phyloP scores from a whole-genome alignment of 2,113 vertebrate species.

The Xiphorhynchus elegans region DNA sequence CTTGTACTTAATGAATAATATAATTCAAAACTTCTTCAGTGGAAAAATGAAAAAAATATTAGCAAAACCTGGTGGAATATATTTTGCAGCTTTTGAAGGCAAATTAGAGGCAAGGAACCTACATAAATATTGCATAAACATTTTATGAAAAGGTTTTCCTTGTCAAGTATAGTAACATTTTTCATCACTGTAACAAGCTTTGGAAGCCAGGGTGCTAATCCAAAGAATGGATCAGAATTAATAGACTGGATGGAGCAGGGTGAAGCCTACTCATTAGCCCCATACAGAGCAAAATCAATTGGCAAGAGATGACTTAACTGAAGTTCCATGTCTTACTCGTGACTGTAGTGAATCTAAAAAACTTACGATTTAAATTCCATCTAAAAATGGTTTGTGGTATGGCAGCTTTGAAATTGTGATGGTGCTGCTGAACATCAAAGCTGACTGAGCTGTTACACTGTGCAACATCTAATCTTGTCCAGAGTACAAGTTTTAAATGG shows the following conservation, averaged over 20 bases:
- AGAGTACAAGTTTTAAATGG: not conserved
- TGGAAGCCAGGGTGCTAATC: not conserved
- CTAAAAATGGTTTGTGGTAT: not conserved
- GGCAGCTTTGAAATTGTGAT: not conserved
- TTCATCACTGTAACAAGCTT: not conserved
- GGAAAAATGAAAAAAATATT: not conserved
- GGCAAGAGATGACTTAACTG: not conserved
- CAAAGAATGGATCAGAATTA: not conserved
- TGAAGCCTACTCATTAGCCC: not conserved
- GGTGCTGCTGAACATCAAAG: not conserved
- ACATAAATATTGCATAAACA: constrained; percentile 33
- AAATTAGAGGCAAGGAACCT: constrained; percentile 22
- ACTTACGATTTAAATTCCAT: not conserved
- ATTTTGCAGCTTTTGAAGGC: constrained; percentile 15
- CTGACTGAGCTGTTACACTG: not conserved
- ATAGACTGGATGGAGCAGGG: not conserved
- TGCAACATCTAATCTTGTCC: not conserved
- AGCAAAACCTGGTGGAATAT: constrained; percentile 6
- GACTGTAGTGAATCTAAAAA: not conserved
- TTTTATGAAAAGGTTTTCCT: constrained; percentile 48
- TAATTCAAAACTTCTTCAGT: not conserved
- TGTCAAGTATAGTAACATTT: constrained; percentile 7
- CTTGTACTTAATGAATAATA: not conserved
- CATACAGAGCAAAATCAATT: not conserved
- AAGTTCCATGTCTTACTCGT: not conserved